Evolutionary conservation across 1,140 invertebrate species (phyloP).

Genomic region (Chironomus tepperi): DNA sequence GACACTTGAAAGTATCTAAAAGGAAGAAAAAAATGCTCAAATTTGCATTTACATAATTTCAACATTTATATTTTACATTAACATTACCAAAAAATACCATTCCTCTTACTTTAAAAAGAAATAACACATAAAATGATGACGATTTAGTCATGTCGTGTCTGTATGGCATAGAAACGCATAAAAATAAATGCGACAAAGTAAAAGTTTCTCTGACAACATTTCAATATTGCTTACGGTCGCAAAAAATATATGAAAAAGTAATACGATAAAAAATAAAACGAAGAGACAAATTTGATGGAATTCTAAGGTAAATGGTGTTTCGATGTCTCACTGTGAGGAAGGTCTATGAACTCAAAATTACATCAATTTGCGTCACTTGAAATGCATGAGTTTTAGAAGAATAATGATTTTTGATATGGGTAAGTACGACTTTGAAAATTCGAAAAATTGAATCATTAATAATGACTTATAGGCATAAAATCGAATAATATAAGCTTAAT

Average conservation of each 20-base stretch:
- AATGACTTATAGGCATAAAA: too few relatives aligned
- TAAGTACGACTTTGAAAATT: too few relatives aligned
- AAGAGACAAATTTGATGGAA: background rate
- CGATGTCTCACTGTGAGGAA: too few relatives aligned
- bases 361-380: too few relatives aligned
- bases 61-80: slow-evolving; percentile 21
- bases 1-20: too few relatives aligned
- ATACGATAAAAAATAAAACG: background rate
- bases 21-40: background rate
- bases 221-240: slow-evolving; percentile 6
- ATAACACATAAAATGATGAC: background rate
- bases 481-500: too few relatives aligned
- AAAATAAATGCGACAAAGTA: background rate
- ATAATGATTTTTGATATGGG: too few relatives aligned
- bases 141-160: background rate
- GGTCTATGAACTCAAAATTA: too few relatives aligned
- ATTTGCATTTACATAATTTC: slow-evolving; percentile 18
- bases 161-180: background rate
- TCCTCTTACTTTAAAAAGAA: background rate
- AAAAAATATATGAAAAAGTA: background rate
- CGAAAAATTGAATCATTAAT: too few relatives aligned
- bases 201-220: background rate
- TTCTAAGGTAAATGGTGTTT: too few relatives aligned
- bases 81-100: background rate
- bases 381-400: too few relatives aligned